A percentile compares a stretch with the other conserved stretches of the same genome.
Evolutionary conservation across 2,113 vertebrate genomes (phyloP).

Genomic region (Pachypanchax playfairii): DNA sequence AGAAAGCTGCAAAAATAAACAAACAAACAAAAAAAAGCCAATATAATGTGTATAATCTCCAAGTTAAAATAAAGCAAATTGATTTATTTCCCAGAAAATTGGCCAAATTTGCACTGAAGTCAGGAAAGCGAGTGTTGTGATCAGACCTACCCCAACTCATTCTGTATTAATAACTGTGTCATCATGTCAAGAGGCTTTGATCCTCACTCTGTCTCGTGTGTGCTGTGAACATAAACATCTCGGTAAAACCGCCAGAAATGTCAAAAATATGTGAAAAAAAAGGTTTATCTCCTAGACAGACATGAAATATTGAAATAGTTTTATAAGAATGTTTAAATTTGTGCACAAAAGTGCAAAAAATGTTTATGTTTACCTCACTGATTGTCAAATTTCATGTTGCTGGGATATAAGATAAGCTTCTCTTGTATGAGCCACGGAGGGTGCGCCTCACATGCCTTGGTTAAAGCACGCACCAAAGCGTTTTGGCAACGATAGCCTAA

Average conservation of each 20-base stretch:
- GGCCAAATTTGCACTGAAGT: slow-evolving; percentile 40
- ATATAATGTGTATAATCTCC: neutral
- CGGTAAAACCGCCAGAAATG: neutral
- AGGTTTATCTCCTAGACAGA: neutral
- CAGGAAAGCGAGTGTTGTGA: slow-evolving; percentile 40
- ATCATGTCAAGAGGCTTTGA: slow-evolving; percentile 52
- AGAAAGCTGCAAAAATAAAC: slow-evolving; percentile 81
- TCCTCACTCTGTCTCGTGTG: slow-evolving; percentile 22
- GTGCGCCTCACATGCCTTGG: slow-evolving; percentile 37
- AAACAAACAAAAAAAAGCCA: neutral
- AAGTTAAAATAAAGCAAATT: neutral
- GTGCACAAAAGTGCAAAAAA: slow-evolving; percentile 41
- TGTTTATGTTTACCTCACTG: neutral
- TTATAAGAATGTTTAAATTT: slow-evolving; percentile 9
- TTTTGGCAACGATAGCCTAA: slow-evolving; percentile 65
- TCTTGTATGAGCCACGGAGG: slow-evolving; percentile 31
- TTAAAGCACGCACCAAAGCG: slow-evolving; percentile 54
- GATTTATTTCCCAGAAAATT: neutral
- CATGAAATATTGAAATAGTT: too few species aligned
- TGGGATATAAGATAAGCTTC: slow-evolving; percentile 26
- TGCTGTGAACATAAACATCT: slow-evolving; percentile 24
- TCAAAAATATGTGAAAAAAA: neutral
- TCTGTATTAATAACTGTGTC: slow-evolving; percentile 66
- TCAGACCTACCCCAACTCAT: slow-evolving; percentile 45
- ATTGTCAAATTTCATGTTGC: slow-evolving; percentile 2